Conservation (phyloP, 2,888 invertebrate genomes). For the Tipula confusa region DNA sequence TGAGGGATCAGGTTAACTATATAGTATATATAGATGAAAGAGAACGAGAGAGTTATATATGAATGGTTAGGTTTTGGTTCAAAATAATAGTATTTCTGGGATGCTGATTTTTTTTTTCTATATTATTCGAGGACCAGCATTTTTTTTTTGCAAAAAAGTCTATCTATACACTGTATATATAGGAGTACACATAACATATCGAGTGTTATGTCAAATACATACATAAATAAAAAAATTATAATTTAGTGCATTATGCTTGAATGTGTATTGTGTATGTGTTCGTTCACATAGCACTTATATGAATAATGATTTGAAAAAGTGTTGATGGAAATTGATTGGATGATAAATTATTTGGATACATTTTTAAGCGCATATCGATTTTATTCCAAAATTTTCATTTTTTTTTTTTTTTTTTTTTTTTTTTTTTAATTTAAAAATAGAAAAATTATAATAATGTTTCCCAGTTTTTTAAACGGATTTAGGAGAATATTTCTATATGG, state of each 20-base stretch:
- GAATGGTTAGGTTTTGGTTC: neutral
- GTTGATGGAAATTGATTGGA: constrained; percentile 20
- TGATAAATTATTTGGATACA: neutral
- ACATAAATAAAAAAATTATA: neutral
- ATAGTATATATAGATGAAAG: neutral
- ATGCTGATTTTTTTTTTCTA: neutral
- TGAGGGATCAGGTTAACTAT: neutral
- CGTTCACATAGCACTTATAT: neutral
- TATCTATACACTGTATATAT: neutral
- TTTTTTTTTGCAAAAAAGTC: neutral
- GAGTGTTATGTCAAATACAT: neutral
- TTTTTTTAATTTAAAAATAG: neutral
- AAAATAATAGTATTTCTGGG: constrained; percentile 8
- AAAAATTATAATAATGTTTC: too few species aligned
- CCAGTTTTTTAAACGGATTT: neutral
- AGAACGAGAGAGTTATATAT: neutral
- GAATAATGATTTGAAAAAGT: neutral
- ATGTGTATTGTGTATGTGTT: neutral
- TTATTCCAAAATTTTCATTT: neutral
- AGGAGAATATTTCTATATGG: neutral
- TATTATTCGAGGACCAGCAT: neutral
- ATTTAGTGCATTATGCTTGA: neutral
- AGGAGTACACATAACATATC: neutral
- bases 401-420: neutral
- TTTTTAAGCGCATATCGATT: constrained; percentile 4